Percentiles rank a stretch among this genome's conserved stretches.
These are phyloP conservation scores for Drosophila teissieri DNA, from an alignment of 1,140 invertebrate species.

Conservation along the genomic window DNA sequence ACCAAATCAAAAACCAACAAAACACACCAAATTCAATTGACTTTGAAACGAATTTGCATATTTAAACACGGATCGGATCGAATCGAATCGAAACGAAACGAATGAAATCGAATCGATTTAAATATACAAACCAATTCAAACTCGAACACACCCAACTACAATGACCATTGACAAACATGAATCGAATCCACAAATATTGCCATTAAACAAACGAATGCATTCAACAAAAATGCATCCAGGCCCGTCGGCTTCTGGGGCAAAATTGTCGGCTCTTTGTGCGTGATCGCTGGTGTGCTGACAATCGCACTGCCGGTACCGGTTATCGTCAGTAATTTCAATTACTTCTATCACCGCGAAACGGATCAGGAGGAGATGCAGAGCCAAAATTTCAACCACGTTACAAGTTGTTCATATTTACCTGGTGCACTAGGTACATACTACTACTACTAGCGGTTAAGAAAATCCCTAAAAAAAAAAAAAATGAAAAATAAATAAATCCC, in stretches of 20 bases:
- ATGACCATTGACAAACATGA: constrained; percentile 59
- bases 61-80: constrained; percentile 56
- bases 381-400: constrained; percentile 98
- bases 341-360: constrained; percentile 99
- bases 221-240: constrained; percentile 86
- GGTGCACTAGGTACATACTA: constrained; percentile 91
- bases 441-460: constrained; percentile 44
- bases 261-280: constrained; percentile 99
- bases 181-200: constrained; percentile 71
- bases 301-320: constrained; percentile 99
- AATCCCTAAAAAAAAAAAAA: constrained; percentile 3
- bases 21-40: constrained; percentile 50
- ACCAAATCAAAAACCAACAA: constrained; percentile 38
- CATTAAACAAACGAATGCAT: constrained; percentile 60
- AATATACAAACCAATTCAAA: constrained; percentile 65
- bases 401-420: constrained; percentile 97
- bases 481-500: neutral
- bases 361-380: constrained; percentile 99
- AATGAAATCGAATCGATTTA: constrained; percentile 39
- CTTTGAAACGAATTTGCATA: constrained; percentile 75
- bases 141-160: constrained; percentile 34
- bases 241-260: constrained; percentile 99
- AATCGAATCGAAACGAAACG: constrained; percentile 5
- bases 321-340: constrained; percentile 99
- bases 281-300: constrained; percentile 99